A percentile compares a stretch with the other conserved stretches of the same genome.
These are phyloP conservation scores for Protophormia terraenovae DNA, from an alignment of 2,888 invertebrate species.

Conservation along the genomic window DNA sequence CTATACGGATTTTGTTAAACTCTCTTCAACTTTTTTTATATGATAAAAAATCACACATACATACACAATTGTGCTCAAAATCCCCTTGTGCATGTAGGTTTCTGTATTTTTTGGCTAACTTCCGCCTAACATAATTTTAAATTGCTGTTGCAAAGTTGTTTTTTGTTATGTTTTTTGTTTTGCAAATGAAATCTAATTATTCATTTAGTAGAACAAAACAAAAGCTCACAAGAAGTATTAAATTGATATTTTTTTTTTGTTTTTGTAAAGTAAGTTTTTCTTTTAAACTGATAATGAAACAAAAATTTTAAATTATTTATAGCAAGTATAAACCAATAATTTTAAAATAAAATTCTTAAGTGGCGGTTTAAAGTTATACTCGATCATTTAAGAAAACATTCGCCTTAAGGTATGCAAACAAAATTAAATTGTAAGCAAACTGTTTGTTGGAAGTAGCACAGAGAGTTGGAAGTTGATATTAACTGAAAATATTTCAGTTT, in stretches of 20 bases:
- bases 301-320: not conserved
- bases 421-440: too few species aligned
- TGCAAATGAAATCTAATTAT: conserved; percentile 50
- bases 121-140: conserved; percentile 50
- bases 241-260: not conserved
- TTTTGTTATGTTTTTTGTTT: not conserved
- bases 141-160: conserved; percentile 40
- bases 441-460: not conserved
- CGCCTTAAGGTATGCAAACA: not conserved
- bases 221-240: not conserved
- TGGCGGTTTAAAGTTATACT: too few species aligned
- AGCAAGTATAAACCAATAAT: too few species aligned
- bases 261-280: not conserved
- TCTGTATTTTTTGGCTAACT: conserved; percentile 28
- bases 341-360: too few species aligned
- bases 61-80: not conserved
- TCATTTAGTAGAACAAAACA: not conserved
- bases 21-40: not conserved
- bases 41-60: not conserved
- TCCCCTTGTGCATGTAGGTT: not conserved
- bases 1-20: not conserved
- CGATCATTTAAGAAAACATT: too few species aligned
- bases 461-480: too few species aligned
- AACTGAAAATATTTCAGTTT: too few species aligned
- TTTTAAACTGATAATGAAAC: not conserved